Base-by-base conservation (phyloP, 2,113 vertebrate genomes). In the Lipophrys pholis region DNA sequence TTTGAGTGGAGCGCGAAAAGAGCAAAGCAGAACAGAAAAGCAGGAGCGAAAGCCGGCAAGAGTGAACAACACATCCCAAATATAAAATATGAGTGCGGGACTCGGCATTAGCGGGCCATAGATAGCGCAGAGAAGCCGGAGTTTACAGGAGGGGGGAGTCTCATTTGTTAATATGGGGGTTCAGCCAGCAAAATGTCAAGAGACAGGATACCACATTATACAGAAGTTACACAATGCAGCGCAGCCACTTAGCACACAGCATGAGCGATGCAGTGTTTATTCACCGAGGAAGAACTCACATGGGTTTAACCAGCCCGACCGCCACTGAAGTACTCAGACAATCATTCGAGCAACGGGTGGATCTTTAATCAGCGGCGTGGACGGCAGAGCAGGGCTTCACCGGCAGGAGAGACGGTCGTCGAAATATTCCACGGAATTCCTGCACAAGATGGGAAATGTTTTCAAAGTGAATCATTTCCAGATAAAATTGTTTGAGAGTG, bases 161-260 rank as follows among this genome's bases (percentile, higher is more conserved):
- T 76, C 63, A 54, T 88, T 78, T 83, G 84, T 80, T 72, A 61
- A 73, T 8, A 38, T 39, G 21, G 72, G 61, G 52, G 49, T 81
- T 67, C 57, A 73, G 74, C 77, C 80, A 53, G 72, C 70, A 11
- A 70, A 69, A 61, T 82, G 86, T 88, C 78, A 82, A 84, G 83
- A 87, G 89, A 82, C 78, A 69, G 80, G 80, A 81, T 62, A 63
- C 59, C 66, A 77, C 82, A 58, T 81, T 67, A 62, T 65, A 54
- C 82, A 80, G 76, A n/a, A 79, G 85, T 88, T 87, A 85, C 80
- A 88, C 83, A 90, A 89, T 82, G 65, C 78, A 80, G 80, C 69
- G 17, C 6, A 50, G 62, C 82, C 80, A 69, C 79, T 87, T 75
- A 69, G 63, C 67, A 54, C 74, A 1, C 56, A 9, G 67, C 57